Evolutionary conservation across 2,113 vertebrate species (phyloP).

Genomic region (Baryphthengus martii): DNA sequence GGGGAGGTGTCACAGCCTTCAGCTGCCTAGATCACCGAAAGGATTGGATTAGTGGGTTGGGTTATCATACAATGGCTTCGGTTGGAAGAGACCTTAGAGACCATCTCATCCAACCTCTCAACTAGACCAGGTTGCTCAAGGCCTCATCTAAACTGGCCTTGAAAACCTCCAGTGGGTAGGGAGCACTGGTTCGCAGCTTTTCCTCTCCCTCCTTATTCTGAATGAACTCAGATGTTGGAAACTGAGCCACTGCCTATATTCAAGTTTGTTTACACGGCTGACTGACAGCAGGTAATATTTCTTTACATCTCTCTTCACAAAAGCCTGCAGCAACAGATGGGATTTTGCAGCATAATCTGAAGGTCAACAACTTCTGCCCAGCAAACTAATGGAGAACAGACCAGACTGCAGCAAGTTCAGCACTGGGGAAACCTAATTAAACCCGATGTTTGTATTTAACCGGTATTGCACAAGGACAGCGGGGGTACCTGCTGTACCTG

Average conservation of each 20-base stretch:
- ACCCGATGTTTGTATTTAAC: neutral
- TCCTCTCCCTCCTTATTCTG: neutral
- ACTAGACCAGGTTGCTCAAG: no score
- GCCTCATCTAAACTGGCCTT: no score
- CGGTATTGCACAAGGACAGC: neutral
- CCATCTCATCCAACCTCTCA: no score
- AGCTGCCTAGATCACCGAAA: neutral
- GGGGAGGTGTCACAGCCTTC: neutral
- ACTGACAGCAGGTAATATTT: slow-evolving; percentile 8
- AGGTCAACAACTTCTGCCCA: slow-evolving; percentile 38
- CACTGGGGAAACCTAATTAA: slow-evolving; percentile 14
- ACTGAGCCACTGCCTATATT: neutral
- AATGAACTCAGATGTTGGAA: neutral
- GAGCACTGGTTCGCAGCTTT: neutral
- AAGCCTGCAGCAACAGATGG: slow-evolving; percentile 49
- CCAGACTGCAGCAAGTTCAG: neutral
- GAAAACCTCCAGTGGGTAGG: neutral
- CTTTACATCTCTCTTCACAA: neutral
- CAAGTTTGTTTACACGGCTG: slow-evolving; percentile 10
- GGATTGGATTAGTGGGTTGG: neutral
- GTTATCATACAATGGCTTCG: no score
- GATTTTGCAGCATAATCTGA: slow-evolving; percentile 32
- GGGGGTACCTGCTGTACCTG: neutral
- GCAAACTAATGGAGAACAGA: slow-evolving; percentile 9
- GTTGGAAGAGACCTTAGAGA: no score